Evolutionary conservation across 37 sponge, comb jelly and placozoan genomes (phyloP), one percentile per base, ranked within the genome.

Genomic region (Cliona cf. orientalis): DNA sequence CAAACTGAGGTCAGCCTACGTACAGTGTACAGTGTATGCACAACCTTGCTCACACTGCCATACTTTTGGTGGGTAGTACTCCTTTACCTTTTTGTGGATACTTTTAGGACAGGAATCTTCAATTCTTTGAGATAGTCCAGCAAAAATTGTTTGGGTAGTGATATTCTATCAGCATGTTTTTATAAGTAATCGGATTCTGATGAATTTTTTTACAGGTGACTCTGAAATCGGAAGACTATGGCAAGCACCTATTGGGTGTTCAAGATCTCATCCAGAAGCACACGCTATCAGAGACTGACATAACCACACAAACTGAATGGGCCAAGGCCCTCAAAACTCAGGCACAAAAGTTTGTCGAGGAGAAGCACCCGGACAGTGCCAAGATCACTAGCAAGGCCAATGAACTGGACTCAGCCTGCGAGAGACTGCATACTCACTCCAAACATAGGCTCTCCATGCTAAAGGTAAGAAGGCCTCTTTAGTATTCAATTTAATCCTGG

Each of bases 241-340:
- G 96, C 31, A 93, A 93, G 81, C 96, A 98, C 67, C 81, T 96
- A 69, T 66, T 86, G 17, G 92, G 95, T 66, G 96, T 96, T 0
- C 91, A 98, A 44, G 94, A 95, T 65, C 87, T 98, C 5, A 76
- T 98, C 23, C 94, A 96, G 81, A 96, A 96, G 74, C 96, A 98
- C 88, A 84, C 68, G 1, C 78, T 96, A 0, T 6, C 73, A 7
- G 99, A 95, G 64, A 76, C 90, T 35, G 99, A 98, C 74, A 82
- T 97, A 29, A 84, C 64, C 35, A 75, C 86, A 37, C 68, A 84
- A 56, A 73, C 42, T 12, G 97, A 94, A 40, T 67, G 93, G 44
- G 87, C 81, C 43, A 89, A 86, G 41, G 28, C 42, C 33, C 81
- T 97, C 31, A 77, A 80, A 43, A 63, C 62, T 7, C 81, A 91